Evolutionary conservation across 2,797 vertebrate species (phyloP).

Genomic region (Meriones psammophilus): DNA sequence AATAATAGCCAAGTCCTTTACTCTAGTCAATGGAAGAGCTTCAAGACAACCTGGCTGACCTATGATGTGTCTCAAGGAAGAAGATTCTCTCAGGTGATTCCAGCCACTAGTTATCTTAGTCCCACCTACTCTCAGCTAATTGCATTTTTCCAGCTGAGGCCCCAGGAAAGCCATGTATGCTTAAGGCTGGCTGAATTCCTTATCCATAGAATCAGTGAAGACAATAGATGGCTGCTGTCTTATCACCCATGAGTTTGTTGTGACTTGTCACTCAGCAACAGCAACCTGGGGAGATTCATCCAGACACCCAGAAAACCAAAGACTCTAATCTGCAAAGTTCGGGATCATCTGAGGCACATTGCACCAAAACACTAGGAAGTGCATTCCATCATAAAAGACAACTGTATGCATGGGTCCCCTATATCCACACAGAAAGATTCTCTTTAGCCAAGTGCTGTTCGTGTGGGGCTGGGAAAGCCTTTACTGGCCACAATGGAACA

Average conservation of each 20-base stretch:
- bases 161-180: not conserved
- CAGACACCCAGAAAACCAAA: not conserved
- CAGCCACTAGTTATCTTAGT: not conserved
- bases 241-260: not conserved
- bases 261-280: not conserved
- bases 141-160: not conserved
- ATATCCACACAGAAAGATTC: not conserved
- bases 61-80: not conserved
- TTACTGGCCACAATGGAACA: conserved; percentile 65
- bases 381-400: conserved; percentile 74
- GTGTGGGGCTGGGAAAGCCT: conserved; percentile 46
- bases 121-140: not conserved
- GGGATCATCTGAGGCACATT: not conserved
- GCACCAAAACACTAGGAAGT: conserved; percentile 45
- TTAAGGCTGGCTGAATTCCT: not conserved
- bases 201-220: not conserved
- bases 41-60: not conserved
- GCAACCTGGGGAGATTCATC: not conserved
- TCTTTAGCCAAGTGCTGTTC: not conserved
- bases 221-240: not conserved
- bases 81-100: not conserved
- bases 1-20: not conserved
- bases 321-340: not conserved
- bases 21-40: not conserved
- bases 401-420: conserved; percentile 48